Percentiles rank a stretch among this genome's conserved stretches.
Conservation (phyloP, 2,797 vertebrate genomes). For the Dryobates pubescens region DNA sequence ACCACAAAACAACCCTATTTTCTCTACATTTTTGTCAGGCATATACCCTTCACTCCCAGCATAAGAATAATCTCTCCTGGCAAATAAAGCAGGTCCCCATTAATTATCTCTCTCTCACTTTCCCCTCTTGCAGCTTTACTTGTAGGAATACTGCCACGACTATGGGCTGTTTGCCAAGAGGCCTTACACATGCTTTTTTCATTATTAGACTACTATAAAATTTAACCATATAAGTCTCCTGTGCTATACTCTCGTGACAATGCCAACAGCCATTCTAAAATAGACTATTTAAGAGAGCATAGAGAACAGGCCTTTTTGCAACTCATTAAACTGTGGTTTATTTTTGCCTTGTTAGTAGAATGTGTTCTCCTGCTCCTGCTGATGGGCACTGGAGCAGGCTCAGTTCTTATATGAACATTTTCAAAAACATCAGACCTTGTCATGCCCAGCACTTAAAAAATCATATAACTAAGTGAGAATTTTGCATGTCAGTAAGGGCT, state of each 20-base stretch:
- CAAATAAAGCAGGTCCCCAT: conserved; percentile 38
- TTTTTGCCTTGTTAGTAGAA: conserved; percentile 66
- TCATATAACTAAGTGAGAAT: background rate
- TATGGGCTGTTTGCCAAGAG: conserved; percentile 58
- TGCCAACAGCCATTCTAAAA: conserved; percentile 64
- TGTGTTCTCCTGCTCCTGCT: background rate
- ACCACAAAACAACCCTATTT: conserved; percentile 47
- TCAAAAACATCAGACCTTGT: background rate
- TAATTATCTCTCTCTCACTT: conserved; percentile 55
- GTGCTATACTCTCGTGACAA: background rate
- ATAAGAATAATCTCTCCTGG: conserved; percentile 52
- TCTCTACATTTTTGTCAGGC: conserved; percentile 37
- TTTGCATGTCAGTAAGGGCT: background rate
- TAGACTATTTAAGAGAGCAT: conserved; percentile 36
- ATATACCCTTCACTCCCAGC: background rate
- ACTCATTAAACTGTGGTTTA: conserved; percentile 65
- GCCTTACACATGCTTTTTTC: conserved; percentile 61
- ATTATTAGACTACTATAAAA: conserved; percentile 69
- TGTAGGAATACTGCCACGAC: conserved; percentile 28
- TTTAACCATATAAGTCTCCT: conserved; percentile 72
- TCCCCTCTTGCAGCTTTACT: conserved; percentile 24
- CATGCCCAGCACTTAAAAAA: background rate
- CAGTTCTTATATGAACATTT: background rate
- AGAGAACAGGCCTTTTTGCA: conserved; percentile 43
- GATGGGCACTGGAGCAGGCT: background rate